Evolutionary conservation across 1,140 invertebrate species (phyloP).

Genomic region (Pseudomyrmex flavicornis): DNA sequence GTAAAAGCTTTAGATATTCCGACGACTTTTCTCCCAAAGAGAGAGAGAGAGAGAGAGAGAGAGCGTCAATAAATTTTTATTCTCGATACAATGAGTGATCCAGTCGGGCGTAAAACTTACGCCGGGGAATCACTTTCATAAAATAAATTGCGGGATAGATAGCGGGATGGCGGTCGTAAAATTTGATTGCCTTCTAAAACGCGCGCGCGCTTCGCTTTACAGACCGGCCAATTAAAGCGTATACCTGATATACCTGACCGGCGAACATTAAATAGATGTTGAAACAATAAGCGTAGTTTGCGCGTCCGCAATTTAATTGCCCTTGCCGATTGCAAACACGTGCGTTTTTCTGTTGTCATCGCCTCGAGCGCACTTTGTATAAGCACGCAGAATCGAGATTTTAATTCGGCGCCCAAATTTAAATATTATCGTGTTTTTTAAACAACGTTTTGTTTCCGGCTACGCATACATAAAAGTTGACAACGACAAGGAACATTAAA

Average conservation of each 20-base stretch:
- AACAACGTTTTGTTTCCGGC: no score
- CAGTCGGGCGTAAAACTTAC: constrained; percentile 29
- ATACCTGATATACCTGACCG: constrained; percentile 25
- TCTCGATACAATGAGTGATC: constrained; percentile 48
- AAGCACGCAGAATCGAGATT: constrained; percentile 4
- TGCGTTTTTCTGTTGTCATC: constrained; percentile 7
- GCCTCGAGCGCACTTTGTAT: constrained; percentile 10
- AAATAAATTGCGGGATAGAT: constrained; percentile 44
- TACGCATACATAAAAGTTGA: neutral
- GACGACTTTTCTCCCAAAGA: neutral
- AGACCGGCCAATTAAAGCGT: constrained; percentile 47
- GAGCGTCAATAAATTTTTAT: constrained; percentile 46
- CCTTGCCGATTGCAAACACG: constrained; percentile 15
- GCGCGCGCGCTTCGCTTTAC: constrained; percentile 21
- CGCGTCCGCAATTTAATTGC: constrained; percentile 32
- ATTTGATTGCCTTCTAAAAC: constrained; percentile 61
- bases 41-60: no score
- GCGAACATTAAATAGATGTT: constrained; percentile 50
- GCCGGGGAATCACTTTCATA: constrained; percentile 38
- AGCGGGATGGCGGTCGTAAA: constrained; percentile 27
- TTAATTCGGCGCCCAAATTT: neutral
- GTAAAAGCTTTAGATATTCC: neutral
- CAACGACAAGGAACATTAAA: constrained; percentile 16
- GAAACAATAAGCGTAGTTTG: constrained; percentile 31
- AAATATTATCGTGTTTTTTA: constrained; percentile 22